Evolutionary conservation across 2,888 invertebrate genomes (phyloP), one percentile per base, ranked within the genome.

Genomic region (Galeruca laticollis): DNA sequence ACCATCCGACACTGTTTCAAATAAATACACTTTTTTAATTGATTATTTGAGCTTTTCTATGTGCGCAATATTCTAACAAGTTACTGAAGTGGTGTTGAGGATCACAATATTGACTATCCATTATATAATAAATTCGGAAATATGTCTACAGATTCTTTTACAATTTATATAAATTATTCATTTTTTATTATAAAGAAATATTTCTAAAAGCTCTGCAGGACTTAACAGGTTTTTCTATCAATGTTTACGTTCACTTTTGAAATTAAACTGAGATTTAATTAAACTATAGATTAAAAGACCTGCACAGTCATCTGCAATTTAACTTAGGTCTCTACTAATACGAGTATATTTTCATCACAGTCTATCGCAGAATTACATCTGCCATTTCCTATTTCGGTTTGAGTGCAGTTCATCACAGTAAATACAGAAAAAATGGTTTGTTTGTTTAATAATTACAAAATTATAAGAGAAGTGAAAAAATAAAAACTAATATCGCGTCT

Each of bases 361-460:
- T 81, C 81, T 84, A 85, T 84, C 84, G 84, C 85, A 85, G 84
- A 84, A 82, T 63, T 81, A 80, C 76, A 84, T 85, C 85, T 85
- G 85, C 82, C 85, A 84, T 84, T 82, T 76, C 80, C 79, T 80
- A 73, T 76, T 76, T 69, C 68, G 70, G 70, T 68, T 65, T 43
- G 9, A 21, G 37, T 49, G 20, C 13, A 37, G n/a, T 47, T 18
- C 47, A 51, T 43, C 37, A 18, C 51, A 47, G 31, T 18, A n/a
- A 21, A 60, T 43, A 26, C 66, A 67, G 66, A 20, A 66, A 57
- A 59, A 65, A 33, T 31, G 21, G 21, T 60, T 60, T 33, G 51
- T 54, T 57, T 26, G 52, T 52, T 11, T 9, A 26, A 8, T 11
- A 43, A 43, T 11, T 3, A 0, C 4, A 26, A 26, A 26, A 26